Percentiles rank a stretch among this genome's conserved stretches.
phyloP scores from a whole-genome alignment of 2,888 invertebrate species.

The Hirtodrosophila duncani region DNA sequence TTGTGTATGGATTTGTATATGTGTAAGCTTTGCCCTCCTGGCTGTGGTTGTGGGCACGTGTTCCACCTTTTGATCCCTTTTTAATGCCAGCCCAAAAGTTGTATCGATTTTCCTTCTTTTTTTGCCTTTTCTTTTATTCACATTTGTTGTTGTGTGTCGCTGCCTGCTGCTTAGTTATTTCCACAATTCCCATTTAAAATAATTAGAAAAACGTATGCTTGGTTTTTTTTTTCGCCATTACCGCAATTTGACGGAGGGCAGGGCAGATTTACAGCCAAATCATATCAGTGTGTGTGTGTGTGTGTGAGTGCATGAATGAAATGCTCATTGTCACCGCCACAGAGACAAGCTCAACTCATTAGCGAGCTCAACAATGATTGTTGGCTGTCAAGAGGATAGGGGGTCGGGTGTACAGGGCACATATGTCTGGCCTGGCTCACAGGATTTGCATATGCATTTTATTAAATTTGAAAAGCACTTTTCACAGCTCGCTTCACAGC shows the following conservation, averaged over 20 bases:
- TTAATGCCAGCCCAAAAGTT: slow-evolving; percentile 42
- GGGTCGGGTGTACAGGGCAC: slow-evolving; percentile 24
- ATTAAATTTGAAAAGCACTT: slow-evolving; percentile 68
- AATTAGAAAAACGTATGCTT: slow-evolving; percentile 37
- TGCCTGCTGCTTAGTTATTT: slow-evolving; percentile 27
- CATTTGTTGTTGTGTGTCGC: slow-evolving; percentile 1
- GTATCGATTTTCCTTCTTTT: slow-evolving; percentile 50
- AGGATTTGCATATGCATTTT: slow-evolving; percentile 67
- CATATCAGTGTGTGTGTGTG: slow-evolving; percentile 29
- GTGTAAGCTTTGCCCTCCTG: slow-evolving; percentile 28
- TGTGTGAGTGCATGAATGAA: slow-evolving; percentile 50
- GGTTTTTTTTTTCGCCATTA: slow-evolving; percentile 34
- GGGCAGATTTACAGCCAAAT: too few species aligned
- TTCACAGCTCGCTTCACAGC: slow-evolving; percentile 34
- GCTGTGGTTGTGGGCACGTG: slow-evolving; percentile 51
- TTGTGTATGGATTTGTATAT: slow-evolving; percentile 16
- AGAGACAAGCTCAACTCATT: slow-evolving; percentile 54
- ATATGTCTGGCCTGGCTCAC: slow-evolving; percentile 51
- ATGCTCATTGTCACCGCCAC: slow-evolving; percentile 41
- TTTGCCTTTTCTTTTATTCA: slow-evolving; percentile 3
- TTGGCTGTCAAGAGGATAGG: slow-evolving; percentile 24
- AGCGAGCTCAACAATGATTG: slow-evolving; percentile 35
- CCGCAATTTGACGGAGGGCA: slow-evolving; percentile 57
- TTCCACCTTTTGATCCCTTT: slow-evolving; percentile 59
- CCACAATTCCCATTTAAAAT: slow-evolving; percentile 57